phyloP scores from a whole-genome alignment of 2,888 invertebrate genomes.

The Cabera pusaria region DNA sequence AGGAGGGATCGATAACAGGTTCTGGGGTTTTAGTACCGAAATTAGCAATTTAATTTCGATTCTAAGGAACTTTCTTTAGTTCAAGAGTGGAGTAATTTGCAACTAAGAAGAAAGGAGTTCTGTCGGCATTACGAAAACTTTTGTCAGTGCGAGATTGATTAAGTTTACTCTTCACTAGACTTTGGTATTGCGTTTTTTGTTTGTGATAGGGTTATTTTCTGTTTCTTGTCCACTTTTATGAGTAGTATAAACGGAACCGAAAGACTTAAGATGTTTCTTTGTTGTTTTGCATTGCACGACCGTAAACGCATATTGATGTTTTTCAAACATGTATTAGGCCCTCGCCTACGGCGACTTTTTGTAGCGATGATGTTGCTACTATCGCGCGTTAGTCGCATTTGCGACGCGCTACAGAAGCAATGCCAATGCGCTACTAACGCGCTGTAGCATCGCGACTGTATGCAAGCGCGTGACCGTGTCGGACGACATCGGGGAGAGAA shows the following conservation, averaged over 20 bases:
- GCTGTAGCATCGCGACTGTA: no score
- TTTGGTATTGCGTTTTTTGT: conserved; percentile 6
- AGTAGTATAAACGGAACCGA: conserved; percentile 9
- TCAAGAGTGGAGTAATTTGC: conserved; percentile 57
- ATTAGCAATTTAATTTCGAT: conserved; percentile 72
- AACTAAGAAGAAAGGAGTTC: conserved; percentile 48
- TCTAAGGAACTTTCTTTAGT: conserved; percentile 60
- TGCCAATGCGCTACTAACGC: no score
- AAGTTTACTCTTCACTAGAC: conserved; percentile 39
- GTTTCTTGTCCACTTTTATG: conserved; percentile 33
- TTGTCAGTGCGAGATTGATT: conserved; percentile 58
- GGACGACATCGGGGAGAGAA: no score
- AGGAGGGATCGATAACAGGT: conserved; percentile 58
- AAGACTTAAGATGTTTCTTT: no score
- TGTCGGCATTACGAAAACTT: conserved; percentile 52
- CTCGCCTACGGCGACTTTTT: no score
- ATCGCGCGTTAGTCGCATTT: no score
- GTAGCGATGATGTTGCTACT: no score
- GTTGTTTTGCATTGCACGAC: no score
- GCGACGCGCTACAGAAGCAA: no score
- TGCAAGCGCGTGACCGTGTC: no score
- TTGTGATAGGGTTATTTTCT: conserved; percentile 24
- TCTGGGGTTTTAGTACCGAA: conserved; percentile 58
- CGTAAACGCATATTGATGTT: no score
- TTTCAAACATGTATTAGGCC: no score